A percentile compares a stretch with the other conserved stretches of the same genome.
Evolutionary conservation across 2,888 invertebrate genomes (phyloP).

Genomic region (Sminthurinus aureus): DNA sequence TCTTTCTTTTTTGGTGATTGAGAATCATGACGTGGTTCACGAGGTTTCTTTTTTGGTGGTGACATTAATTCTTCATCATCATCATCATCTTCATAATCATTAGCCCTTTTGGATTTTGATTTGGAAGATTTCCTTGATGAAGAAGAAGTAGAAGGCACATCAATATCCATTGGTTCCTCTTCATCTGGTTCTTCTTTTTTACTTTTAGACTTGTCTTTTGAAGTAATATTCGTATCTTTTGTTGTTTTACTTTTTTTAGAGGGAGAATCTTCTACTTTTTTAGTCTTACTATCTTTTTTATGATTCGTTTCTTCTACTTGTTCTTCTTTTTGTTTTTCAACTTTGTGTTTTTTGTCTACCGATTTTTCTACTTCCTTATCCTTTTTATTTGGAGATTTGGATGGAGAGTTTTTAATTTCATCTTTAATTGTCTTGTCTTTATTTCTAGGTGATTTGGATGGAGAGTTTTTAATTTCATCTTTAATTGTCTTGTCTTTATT

Average conservation of each 20-base stretch:
- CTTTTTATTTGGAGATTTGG: background rate
- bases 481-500: background rate
- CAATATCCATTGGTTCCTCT: no score
- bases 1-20: background rate
- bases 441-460: background rate
- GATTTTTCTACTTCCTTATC: background rate
- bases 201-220: background rate
- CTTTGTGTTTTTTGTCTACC: background rate
- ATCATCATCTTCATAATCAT: background rate
- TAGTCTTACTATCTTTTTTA: background rate
- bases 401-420: background rate
- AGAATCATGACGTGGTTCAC: background rate
- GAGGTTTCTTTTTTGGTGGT: constrained; percentile 15
- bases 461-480: background rate
- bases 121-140: background rate
- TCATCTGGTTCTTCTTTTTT: background rate
- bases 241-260: background rate
- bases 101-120: background rate
- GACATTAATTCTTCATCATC: background rate
- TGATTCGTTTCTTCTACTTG: background rate
- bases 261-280: background rate
- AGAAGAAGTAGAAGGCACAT: no score
- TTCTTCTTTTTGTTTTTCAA: background rate
- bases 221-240: background rate
- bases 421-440: background rate